Percentiles rank a stretch among this genome's conserved stretches.
Evolutionary conservation across 1,140 invertebrate species (phyloP).

Genomic region (Paracyclopina nana): DNA sequence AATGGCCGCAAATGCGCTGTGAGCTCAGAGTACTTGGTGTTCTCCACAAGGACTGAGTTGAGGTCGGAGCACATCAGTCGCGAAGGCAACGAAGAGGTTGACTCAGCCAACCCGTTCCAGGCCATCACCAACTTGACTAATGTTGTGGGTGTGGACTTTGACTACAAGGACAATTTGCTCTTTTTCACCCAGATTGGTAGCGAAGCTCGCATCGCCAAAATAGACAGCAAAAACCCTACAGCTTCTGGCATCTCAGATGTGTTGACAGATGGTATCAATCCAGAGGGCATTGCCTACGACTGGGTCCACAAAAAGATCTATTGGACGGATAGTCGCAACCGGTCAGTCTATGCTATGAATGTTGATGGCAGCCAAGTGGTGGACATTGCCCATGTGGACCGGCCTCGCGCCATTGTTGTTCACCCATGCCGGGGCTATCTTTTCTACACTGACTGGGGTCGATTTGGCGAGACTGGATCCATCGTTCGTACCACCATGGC

Average conservation of each 20-base stretch:
- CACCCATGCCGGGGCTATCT: conserved; percentile 77
- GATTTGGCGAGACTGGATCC: conserved; percentile 74
- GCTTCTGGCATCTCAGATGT: conserved; percentile 37
- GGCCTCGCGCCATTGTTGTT: conserved; percentile 81
- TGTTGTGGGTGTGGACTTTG: conserved; percentile 89
- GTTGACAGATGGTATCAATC: conserved; percentile 23
- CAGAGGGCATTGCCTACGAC: conserved; percentile 86
- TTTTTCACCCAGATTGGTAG: conserved; percentile 80
- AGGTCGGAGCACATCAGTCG: conserved; percentile 62
- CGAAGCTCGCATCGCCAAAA: conserved; percentile 62
- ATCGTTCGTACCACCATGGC: conserved; percentile 93
- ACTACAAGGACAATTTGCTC: conserved; percentile 63
- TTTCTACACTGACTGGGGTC: conserved; percentile 32
- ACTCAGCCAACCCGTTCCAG: conserved; percentile 45
- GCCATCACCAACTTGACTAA: conserved; percentile 73
- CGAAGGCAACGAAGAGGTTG: conserved; percentile 37
- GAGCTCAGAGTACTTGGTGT: conserved; percentile 69
- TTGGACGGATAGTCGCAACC: conserved; percentile 87
- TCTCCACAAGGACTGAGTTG: conserved; percentile 76
- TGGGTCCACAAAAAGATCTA: conserved; percentile 93
- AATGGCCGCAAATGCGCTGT: conserved; percentile 46
- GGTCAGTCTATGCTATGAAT: conserved; percentile 87
- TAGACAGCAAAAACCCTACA: conserved; percentile 40
- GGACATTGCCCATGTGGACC: conserved; percentile 75
- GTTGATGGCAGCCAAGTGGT: conserved; percentile 66